Percentiles rank a stretch among this genome's conserved stretches.
Evolutionary conservation across 2,888 invertebrate species (phyloP).

Genomic region (Dilophus febrilis): DNA sequence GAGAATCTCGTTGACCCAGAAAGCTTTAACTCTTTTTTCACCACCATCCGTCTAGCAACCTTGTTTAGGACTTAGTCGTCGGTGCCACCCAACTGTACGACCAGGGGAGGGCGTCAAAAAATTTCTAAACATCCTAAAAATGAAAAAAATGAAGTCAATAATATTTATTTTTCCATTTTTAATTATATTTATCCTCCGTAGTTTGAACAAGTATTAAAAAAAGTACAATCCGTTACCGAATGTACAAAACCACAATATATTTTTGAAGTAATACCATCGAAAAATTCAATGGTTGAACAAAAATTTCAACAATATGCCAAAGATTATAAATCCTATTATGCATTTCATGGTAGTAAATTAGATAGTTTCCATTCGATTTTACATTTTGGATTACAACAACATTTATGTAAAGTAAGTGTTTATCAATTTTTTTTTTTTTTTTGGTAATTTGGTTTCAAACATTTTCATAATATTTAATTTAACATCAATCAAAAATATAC

Average conservation of each 20-base stretch:
- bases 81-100: no score
- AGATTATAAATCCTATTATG: constrained; percentile 41
- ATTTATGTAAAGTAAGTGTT: constrained; percentile 41
- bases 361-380: constrained; percentile 70
- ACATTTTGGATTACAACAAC: constrained; percentile 58
- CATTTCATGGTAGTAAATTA: constrained; percentile 64
- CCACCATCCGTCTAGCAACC: no score
- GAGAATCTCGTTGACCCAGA: no score
- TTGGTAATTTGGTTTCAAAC: neutral
- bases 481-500: neutral
- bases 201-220: constrained; percentile 38
- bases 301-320: constrained; percentile 36
- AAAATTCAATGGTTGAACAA: constrained; percentile 37
- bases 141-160: no score
- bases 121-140: no score
- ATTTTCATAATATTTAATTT: neutral
- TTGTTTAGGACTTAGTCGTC: no score
- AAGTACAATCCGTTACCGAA: constrained; percentile 31
- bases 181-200: no score
- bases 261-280: constrained; percentile 43
- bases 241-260: constrained; percentile 44
- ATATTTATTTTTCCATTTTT: constrained; percentile 18
- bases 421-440: neutral
- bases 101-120: no score
- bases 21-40: no score